Base-by-base conservation (phyloP, 2,888 invertebrate genomes). In the Syrista parreyssii region DNA sequence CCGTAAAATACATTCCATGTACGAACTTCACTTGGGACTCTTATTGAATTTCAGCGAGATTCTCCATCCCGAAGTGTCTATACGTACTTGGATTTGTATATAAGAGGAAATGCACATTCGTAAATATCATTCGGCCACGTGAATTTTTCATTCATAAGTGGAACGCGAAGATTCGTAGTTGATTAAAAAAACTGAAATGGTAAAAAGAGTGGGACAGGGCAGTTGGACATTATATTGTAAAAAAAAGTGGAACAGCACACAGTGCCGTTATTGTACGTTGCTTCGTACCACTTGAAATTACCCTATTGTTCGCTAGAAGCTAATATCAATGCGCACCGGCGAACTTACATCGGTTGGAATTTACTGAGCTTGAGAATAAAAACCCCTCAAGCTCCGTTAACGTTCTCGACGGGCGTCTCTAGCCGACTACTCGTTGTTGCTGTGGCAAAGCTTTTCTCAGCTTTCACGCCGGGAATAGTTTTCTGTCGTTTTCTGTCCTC, bases 381-480 rank as follows among this genome's bases (percentile, higher is more conserved):
- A 55, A 55, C 23, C 55, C 23, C 23, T 55, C 23, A 55, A 9
- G 55, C 55, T 55, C 55, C 55, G 55, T 55, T 55, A 55, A 55
- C 55, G 23, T 55, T 55, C 55, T 23, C 23, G 55, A 55, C 55
- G 55, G 55, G 55, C 23, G 55, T 55, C 55, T 55, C 55, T 55
- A 55, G 55, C 23, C 23, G 55, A 55, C 55, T 55, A 23, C 23
- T 55, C 55, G 55, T 55, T 55, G 23, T 23, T 55, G 23, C 55
- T 23, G 55, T 23, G 55, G 55, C 55, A 23, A 55, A 55, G 55
- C 55, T 55, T 55, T 55, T 55, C 55, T 55, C 55, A 55, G 83
- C 82, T 83, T 83, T 82, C 76, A 80, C 81, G 81, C 84, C 86
- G 80, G 85, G 84, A 87, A 86, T 87, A 87, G 86, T 86, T 79